Conservation (phyloP, 2,797 vertebrate species). For the Mus spretus region DNA sequence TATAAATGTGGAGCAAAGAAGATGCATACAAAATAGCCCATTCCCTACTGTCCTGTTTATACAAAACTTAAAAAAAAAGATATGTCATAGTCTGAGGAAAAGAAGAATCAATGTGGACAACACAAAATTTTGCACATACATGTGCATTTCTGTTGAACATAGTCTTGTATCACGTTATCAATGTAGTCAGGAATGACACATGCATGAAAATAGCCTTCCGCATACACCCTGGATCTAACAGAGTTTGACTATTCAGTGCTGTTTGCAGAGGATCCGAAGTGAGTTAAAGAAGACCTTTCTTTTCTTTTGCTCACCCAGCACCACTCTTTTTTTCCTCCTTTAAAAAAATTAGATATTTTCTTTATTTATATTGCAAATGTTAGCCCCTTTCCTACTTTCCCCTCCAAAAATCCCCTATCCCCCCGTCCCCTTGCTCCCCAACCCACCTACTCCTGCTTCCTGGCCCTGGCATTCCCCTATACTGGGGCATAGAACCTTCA, state of each 20-base stretch:
- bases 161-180: neutral
- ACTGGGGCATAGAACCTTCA: no score
- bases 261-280: neutral
- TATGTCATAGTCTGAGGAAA: neutral
- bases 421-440: no score
- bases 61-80: neutral
- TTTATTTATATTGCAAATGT: no score
- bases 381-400: no score
- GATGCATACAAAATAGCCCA: neutral
- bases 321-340: no score
- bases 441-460: no score
- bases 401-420: no score
- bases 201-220: neutral
- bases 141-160: neutral
- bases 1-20: neutral
- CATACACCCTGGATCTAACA: neutral
- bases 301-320: neutral
- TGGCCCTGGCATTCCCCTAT: no score
- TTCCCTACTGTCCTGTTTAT: neutral
- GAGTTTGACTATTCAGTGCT: neutral
- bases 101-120: neutral
- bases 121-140: neutral
- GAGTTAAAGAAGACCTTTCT: neutral
- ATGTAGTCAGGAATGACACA: neutral
- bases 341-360: no score